Percentiles rank a stretch among this genome's conserved stretches.
Conservation (phyloP, 2,888 invertebrate species). For the Hirudinaria manillensis region DNA sequence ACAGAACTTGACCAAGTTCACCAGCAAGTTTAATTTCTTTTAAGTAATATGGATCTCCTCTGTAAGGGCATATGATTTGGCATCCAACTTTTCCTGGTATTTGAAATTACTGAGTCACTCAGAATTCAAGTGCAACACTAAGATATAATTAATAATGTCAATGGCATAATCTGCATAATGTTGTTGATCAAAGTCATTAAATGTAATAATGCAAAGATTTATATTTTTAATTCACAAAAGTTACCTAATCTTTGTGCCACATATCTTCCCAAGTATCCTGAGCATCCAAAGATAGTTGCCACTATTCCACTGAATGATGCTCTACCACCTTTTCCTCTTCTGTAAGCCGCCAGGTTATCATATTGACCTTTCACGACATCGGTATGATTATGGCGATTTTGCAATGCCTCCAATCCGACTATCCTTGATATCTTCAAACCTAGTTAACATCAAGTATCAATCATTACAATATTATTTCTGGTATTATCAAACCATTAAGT, state of each 20-base stretch:
- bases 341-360: conserved; percentile 43
- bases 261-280: conserved; percentile 81
- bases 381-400: conserved; percentile 7
- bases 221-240: no score
- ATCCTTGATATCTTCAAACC: conserved; percentile 9
- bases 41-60: conserved; percentile 76
- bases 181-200: background rate
- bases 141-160: background rate
- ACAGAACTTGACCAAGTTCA: conserved; percentile 89
- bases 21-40: conserved; percentile 75
- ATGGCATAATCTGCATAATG: background rate
- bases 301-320: conserved; percentile 93
- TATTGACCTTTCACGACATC: conserved; percentile 34
- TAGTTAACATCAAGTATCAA: background rate
- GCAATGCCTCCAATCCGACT: background rate
- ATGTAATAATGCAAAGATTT: background rate
- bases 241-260: conserved; percentile 78
- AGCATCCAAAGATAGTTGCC: conserved; percentile 92
- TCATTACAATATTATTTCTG: no score
- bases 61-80: conserved; percentile 84
- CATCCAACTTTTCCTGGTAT: conserved; percentile 51
- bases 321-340: conserved; percentile 64
- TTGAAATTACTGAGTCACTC: conserved; percentile 19
- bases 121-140: background rate
- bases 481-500: no score